Percentiles rank a stretch among this genome's conserved stretches.
These are phyloP conservation scores for Macroglossus sobrinus DNA, from an alignment of 2,113 vertebrate genomes.

Conservation along the genomic window DNA sequence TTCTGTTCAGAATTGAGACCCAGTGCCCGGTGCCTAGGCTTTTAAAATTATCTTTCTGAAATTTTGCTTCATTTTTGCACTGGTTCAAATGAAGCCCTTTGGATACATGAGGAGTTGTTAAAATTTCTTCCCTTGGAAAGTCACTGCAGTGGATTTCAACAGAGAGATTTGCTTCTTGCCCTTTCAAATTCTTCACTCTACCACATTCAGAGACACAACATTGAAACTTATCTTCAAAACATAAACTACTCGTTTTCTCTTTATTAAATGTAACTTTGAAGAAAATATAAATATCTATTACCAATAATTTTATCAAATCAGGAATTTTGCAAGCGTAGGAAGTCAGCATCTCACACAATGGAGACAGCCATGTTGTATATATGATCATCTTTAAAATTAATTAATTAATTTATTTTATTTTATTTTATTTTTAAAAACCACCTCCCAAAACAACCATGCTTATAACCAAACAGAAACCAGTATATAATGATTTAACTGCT, in stretches of 20 bases:
- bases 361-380: neutral
- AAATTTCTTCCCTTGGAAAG: constrained; percentile 31
- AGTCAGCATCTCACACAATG: neutral
- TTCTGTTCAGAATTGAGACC: constrained; percentile 53
- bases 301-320: neutral
- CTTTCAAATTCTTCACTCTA: neutral
- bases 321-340: neutral
- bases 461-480: neutral
- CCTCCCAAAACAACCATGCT: neutral
- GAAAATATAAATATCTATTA: neutral
- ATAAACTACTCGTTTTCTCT: neutral
- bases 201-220: neutral
- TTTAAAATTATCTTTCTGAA: constrained; percentile 49
- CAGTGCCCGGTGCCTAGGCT: constrained; percentile 21
- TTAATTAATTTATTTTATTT: too few relatives aligned
- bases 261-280: neutral
- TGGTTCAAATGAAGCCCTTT: constrained; percentile 51
- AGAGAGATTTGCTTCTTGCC: neutral
- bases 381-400: neutral
- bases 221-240: neutral
- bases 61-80: constrained; percentile 37
- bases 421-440: neutral
- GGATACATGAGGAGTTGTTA: neutral
- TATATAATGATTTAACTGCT: neutral
- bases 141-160: neutral